Evolutionary conservation across 2,113 vertebrate genomes (phyloP).

Genomic region (Corythornis vintsioides): DNA sequence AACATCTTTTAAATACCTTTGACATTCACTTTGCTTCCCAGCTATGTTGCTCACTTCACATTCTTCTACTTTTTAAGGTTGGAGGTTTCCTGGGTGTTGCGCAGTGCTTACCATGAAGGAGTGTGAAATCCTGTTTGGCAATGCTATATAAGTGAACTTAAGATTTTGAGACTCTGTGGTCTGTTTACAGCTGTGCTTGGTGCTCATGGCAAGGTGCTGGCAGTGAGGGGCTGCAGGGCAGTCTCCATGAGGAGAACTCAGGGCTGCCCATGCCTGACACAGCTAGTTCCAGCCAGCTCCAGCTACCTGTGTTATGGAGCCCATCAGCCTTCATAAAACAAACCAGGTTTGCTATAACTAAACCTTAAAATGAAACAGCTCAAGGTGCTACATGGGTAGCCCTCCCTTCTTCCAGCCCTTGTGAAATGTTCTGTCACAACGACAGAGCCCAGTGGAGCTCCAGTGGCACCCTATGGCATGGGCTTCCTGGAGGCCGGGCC

Average conservation of each 20-base stretch:
- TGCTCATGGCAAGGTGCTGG: not conserved
- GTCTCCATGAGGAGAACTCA: not conserved
- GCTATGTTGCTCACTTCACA: not conserved
- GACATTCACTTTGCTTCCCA: not conserved
- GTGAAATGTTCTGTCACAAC: not conserved
- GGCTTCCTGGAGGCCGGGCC: accelerated
- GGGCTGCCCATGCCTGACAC: not conserved
- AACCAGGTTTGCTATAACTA: not conserved
- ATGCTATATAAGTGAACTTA: not conserved
- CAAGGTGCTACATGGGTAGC: not conserved
- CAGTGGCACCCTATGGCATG: accelerated
- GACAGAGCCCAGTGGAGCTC: not conserved
- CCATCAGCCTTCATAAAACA: not conserved
- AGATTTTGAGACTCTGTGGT: not conserved
- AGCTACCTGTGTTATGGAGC: not conserved
- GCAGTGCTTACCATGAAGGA: not conserved
- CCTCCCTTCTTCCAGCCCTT: not conserved
- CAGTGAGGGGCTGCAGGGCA: not conserved
- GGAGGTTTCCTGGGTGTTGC: not conserved
- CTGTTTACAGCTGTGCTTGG: not conserved
- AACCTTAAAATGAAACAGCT: not conserved
- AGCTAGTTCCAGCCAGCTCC: not conserved
- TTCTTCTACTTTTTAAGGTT: not conserved
- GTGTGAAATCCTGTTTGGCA: not conserved
- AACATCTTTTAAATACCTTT: not conserved